Conservation (phyloP, 2,113 vertebrate genomes). For the Athene noctua region DNA sequence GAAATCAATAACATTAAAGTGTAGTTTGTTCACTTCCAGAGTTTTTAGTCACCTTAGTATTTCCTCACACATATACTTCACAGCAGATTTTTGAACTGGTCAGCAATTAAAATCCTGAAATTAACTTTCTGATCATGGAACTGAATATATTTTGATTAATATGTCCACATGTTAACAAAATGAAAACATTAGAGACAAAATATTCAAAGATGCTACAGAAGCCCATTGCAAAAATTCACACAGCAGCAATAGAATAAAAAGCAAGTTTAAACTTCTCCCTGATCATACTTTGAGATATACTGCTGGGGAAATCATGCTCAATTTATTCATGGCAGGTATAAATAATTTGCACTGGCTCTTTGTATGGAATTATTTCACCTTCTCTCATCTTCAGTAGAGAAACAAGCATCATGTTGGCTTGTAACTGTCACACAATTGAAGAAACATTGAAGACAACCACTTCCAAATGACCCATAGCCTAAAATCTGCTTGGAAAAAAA, state of each 20-base stretch:
- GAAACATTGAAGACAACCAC: not conserved
- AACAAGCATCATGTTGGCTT: not conserved
- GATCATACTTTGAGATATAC: not conserved
- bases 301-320: not conserved
- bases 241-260: not conserved
- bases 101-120: not conserved
- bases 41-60: not conserved
- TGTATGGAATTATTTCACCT: not conserved
- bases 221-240: not conserved
- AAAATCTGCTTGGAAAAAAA: not conserved
- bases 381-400: not conserved
- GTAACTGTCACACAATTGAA: not conserved
- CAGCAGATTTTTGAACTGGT: conserved; percentile 18
- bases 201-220: not conserved
- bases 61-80: not conserved
- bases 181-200: not conserved
- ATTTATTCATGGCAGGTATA: not conserved
- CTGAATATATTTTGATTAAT: not conserved
- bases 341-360: not conserved
- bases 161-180: not conserved
- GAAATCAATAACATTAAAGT: not conserved
- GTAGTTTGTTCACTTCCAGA: not conserved
- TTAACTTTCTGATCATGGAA: not conserved
- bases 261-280: not conserved
- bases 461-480: not conserved